A percentile compares a stretch with the other conserved stretches of the same genome.
phyloP scores from a whole-genome alignment of 35 echinoderm and acorn worm species.

The Apostichopus californicus region DNA sequence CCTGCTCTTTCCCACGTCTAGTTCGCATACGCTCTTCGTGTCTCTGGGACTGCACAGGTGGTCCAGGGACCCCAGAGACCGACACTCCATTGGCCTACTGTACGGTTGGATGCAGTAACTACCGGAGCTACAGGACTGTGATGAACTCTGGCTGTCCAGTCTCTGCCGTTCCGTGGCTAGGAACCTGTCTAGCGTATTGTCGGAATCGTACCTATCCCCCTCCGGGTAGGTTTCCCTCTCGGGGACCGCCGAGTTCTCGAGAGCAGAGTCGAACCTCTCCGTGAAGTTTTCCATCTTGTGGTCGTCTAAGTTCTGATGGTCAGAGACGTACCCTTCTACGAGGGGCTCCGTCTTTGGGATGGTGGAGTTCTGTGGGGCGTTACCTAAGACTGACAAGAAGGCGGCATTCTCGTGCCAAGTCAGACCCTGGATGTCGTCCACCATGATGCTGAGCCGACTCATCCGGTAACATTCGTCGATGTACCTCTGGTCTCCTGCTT shows the following conservation, averaged over 20 bases:
- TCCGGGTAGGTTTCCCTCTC: background rate
- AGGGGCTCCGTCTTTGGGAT: background rate
- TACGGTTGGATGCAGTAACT: constrained; percentile 16
- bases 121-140: constrained; percentile 22
- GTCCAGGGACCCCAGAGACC: constrained; percentile 67
- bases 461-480: constrained; percentile 38
- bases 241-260: background rate
- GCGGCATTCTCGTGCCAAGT: constrained; percentile 44
- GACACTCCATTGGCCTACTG: background rate
- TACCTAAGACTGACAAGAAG: background rate
- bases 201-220: background rate
- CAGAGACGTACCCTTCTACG: too few relatives aligned
- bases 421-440: constrained; percentile 20
- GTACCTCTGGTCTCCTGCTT: background rate
- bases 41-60: constrained; percentile 51
- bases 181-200: background rate
- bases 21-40: constrained; percentile 9
- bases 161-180: background rate
- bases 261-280: background rate
- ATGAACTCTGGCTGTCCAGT: constrained; percentile 35
- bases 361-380: constrained; percentile 29
- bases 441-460: constrained; percentile 25
- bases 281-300: too few relatives aligned
- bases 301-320: too few relatives aligned
- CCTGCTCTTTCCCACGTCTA: background rate